These are phyloP conservation scores for Rutpela maculata DNA, from an alignment of 2,888 invertebrate genomes.

Conservation along the genomic window DNA sequence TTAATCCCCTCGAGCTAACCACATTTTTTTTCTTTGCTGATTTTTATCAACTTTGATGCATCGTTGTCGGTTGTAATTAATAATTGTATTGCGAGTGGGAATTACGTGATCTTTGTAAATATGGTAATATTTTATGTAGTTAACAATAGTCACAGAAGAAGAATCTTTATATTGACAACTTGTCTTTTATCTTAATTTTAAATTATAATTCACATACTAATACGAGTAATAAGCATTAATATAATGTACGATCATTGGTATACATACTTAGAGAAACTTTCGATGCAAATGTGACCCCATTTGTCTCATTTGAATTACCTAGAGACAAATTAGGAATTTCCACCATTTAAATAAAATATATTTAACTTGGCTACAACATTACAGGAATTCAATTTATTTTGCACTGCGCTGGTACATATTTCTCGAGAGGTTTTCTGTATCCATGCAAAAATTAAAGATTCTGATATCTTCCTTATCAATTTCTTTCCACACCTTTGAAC, in stretches of 20 bases:
- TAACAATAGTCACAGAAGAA: neutral
- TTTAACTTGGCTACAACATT: neutral
- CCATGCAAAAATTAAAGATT: too few species aligned
- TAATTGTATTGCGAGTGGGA: conserved; percentile 19
- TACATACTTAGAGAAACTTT: neutral
- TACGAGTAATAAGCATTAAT: neutral
- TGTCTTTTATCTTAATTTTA: neutral
- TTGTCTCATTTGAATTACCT: neutral
- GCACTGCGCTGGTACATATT: too few species aligned
- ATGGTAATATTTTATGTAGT: conserved; percentile 5
- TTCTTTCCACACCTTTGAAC: too few species aligned
- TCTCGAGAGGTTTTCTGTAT: too few species aligned
- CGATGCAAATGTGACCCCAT: conserved; percentile 4
- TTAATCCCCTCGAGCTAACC: neutral
- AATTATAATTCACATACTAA: too few species aligned
- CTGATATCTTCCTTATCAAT: too few species aligned
- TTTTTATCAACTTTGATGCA: conserved; percentile 18
- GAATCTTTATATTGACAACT: too few species aligned
- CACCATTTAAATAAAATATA: neutral
- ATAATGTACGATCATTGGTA: too few species aligned
- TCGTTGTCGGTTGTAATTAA: conserved; percentile 16
- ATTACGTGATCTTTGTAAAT: conserved; percentile 22
- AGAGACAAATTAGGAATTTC: neutral
- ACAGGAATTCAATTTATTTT: too few species aligned
- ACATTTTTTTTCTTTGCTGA: neutral